phyloP scores from a whole-genome alignment of 2,113 vertebrate genomes.

The Crotalus helleri region DNA sequence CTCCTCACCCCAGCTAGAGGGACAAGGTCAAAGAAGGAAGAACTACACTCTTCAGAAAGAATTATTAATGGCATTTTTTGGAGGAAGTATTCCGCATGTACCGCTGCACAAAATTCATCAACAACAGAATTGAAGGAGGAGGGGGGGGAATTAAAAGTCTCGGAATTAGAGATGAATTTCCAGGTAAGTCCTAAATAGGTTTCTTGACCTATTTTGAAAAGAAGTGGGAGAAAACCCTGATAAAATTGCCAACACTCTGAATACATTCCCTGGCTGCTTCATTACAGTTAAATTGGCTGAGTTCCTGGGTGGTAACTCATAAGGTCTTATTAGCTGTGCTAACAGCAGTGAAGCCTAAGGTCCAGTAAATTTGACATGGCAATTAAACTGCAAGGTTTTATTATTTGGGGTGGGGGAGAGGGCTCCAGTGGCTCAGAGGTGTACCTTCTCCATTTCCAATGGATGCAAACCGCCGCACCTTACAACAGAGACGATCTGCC shows the following conservation, averaged over 20 bases:
- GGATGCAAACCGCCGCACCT: background rate
- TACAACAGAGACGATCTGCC: background rate
- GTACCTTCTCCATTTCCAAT: background rate
- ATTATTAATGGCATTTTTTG: too few species aligned
- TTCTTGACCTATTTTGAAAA: background rate
- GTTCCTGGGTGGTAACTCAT: constrained; percentile 21
- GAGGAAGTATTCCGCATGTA: background rate
- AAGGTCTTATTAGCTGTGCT: constrained; percentile 22
- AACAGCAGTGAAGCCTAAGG: background rate
- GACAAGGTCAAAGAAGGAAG: background rate
- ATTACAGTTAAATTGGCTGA: constrained; percentile 27
- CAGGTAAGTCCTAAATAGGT: background rate
- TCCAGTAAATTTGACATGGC: constrained; percentile 17
- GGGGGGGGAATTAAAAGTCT: background rate
- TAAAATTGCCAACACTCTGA: constrained; percentile 12
- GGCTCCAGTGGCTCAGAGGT: background rate
- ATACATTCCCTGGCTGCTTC: constrained; percentile 12
- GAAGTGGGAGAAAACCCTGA: background rate
- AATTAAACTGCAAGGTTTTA: background rate
- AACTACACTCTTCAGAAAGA: background rate
- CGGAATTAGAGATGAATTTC: constrained; percentile 8
- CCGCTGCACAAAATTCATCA: background rate
- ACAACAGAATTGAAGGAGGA: background rate
- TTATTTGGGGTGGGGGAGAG: background rate
- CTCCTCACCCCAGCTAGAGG: background rate